Evolutionary conservation across 1,140 invertebrate species (phyloP).

Genomic region (Paracyclopina nana): DNA sequence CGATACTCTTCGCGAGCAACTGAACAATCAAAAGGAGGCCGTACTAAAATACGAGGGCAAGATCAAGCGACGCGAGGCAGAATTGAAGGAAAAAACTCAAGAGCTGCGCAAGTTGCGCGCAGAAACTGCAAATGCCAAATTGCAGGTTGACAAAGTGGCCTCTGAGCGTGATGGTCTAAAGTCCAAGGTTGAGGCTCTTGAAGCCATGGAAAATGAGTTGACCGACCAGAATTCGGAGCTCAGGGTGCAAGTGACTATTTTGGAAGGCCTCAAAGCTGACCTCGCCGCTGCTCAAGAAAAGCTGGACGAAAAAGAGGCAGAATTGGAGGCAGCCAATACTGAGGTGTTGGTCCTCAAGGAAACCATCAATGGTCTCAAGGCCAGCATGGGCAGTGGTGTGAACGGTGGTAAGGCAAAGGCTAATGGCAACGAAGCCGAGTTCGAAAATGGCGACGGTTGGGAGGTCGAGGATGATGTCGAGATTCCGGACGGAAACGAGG

Average conservation of each 20-base stretch:
- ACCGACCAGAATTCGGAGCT: background rate
- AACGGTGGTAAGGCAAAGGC: background rate
- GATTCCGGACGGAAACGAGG: too few species aligned
- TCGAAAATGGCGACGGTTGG: background rate
- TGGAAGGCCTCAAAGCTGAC: too few species aligned
- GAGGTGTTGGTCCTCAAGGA: background rate
- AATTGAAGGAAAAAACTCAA: conserved; percentile 14
- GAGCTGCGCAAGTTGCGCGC: conserved; percentile 1
- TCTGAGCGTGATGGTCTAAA: background rate
- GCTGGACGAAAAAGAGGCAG: background rate
- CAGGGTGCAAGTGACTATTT: background rate
- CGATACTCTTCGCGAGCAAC: background rate
- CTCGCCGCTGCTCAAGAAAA: too few species aligned
- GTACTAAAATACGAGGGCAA: conserved; percentile 10
- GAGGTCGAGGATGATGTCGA: background rate
- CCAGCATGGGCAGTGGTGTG: background rate
- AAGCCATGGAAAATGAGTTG: conserved; percentile 1
- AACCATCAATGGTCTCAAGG: background rate
- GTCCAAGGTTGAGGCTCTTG: background rate
- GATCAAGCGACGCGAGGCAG: conserved; percentile 4
- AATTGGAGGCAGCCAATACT: conserved; percentile 2
- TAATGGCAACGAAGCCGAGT: background rate
- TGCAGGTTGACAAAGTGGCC: background rate
- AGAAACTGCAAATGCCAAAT: conserved; percentile 10
- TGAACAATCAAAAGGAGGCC: conserved; percentile 4